A percentile compares a stretch with the other conserved stretches of the same genome.
Evolutionary conservation across 2,797 vertebrate species (phyloP).

Genomic region (Psittacula echo): DNA sequence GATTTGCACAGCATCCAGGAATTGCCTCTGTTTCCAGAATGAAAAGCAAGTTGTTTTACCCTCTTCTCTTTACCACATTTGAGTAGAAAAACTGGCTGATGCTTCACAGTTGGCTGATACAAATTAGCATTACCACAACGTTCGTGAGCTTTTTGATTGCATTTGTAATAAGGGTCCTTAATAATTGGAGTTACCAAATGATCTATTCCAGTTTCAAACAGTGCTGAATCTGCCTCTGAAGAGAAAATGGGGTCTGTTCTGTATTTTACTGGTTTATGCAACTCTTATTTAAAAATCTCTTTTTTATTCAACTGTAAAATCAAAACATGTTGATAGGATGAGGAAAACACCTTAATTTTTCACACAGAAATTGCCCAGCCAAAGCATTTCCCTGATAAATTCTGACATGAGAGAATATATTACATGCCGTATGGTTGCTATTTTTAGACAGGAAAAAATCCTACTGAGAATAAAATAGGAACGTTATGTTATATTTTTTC

Average conservation of each 20-base stretch:
- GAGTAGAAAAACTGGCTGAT: not conserved
- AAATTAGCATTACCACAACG: not conserved
- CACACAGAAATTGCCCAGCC: slow-evolving; percentile 24
- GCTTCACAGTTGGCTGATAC: rapidly evolving
- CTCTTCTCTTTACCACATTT: not conserved
- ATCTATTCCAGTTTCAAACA: not conserved
- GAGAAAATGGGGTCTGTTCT: not conserved
- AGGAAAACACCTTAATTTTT: slow-evolving; percentile 11
- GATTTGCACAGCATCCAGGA: rapidly evolving
- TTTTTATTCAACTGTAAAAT: slow-evolving; percentile 30
- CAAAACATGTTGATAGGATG: not conserved
- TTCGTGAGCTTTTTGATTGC: not conserved
- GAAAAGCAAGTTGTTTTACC: not conserved
- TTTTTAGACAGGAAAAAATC: not conserved
- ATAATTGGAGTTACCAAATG: not conserved
- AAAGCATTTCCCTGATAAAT: slow-evolving; percentile 20
- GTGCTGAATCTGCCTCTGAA: not conserved
- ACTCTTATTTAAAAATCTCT: not conserved
- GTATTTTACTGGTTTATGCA: not conserved
- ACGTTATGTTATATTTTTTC: not conserved
- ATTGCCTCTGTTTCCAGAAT: not conserved
- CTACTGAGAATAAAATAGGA: slow-evolving; percentile 13
- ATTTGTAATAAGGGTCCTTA: not conserved
- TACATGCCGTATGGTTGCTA: not conserved
- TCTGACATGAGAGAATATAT: not conserved